Percentiles rank a stretch among this genome's conserved stretches.
phyloP scores from a whole-genome alignment of 2,888 invertebrate species.

The Pantelozetes paolii region DNA sequence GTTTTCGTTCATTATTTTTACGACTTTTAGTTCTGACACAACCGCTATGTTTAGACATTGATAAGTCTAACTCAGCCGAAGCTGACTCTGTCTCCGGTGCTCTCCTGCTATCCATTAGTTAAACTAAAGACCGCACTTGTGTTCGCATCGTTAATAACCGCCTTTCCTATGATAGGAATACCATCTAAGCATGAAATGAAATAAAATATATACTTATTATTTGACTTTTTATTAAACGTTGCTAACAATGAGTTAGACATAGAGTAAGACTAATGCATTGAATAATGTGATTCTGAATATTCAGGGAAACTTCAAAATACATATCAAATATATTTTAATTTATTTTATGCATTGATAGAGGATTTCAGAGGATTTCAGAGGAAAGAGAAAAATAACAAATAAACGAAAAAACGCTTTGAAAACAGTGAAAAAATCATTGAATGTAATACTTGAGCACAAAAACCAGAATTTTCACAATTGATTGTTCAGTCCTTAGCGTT shows the following conservation, averaged over 20 bases:
- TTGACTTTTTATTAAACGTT: background rate
- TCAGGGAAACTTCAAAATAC: too few species aligned
- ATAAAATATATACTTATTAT: too few species aligned
- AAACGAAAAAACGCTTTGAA: too few species aligned
- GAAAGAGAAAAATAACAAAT: too few species aligned
- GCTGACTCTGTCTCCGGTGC: background rate
- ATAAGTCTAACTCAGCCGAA: conserved; percentile 15
- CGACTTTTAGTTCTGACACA: background rate
- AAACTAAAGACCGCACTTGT: conserved; percentile 13
- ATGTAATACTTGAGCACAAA: background rate
- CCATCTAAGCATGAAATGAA: background rate
- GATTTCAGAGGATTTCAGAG: too few species aligned
- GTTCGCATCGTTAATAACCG: conserved; percentile 8
- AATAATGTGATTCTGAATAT: too few species aligned
- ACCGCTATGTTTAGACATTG: conserved; percentile 6
- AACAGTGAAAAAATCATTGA: too few species aligned
- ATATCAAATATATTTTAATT: background rate
- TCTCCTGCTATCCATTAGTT: conserved; percentile 4
- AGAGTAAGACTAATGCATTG: background rate
- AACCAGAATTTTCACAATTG: background rate
- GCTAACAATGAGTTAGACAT: background rate
- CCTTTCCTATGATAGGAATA: background rate
- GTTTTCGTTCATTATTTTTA: conserved; percentile 5
- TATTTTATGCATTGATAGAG: too few species aligned
- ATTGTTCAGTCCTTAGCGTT: background rate